These are phyloP conservation scores for Berghia stephanieae DNA, from an alignment of 1,140 invertebrate genomes.

Conservation along the genomic window DNA sequence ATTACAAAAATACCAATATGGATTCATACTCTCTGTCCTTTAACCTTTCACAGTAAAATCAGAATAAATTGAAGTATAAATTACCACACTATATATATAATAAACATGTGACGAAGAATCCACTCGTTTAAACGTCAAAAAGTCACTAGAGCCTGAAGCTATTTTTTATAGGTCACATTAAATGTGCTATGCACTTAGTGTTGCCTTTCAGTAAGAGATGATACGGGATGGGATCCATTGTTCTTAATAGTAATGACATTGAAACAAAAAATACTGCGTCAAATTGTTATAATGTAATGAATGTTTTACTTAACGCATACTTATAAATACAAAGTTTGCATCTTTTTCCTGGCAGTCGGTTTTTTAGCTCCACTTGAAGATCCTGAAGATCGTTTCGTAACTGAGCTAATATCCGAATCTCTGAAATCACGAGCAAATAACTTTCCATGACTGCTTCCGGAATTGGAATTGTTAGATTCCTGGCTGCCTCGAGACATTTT, in stretches of 20 bases:
- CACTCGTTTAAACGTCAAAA: too few relatives aligned
- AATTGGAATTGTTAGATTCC: slow-evolving; percentile 31
- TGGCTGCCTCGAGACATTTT: background rate
- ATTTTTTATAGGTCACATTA: slow-evolving; percentile 4
- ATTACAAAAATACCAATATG: too few relatives aligned
- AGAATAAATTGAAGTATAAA: too few relatives aligned
- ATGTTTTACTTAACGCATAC: background rate
- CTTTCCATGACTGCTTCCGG: slow-evolving; percentile 31
- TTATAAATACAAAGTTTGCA: slow-evolving; percentile 38
- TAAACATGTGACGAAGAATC: too few relatives aligned
- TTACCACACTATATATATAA: too few relatives aligned
- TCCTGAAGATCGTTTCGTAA: slow-evolving; percentile 31
- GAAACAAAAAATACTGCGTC: background rate
- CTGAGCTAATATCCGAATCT: slow-evolving; percentile 43
- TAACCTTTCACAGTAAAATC: too few relatives aligned
- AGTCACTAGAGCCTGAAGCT: too few relatives aligned
- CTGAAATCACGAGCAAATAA: slow-evolving; percentile 37
- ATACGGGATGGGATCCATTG: too few relatives aligned
- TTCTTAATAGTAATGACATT: too few relatives aligned
- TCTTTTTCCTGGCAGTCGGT: slow-evolving; percentile 30
- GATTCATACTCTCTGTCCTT: too few relatives aligned
- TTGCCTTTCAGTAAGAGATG: background rate
- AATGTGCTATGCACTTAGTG: background rate
- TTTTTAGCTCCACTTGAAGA: slow-evolving; percentile 25
- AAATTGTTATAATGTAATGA: background rate